Base-by-base conservation (phyloP, 2,113 vertebrate species). In the Crypturellus undulatus region DNA sequence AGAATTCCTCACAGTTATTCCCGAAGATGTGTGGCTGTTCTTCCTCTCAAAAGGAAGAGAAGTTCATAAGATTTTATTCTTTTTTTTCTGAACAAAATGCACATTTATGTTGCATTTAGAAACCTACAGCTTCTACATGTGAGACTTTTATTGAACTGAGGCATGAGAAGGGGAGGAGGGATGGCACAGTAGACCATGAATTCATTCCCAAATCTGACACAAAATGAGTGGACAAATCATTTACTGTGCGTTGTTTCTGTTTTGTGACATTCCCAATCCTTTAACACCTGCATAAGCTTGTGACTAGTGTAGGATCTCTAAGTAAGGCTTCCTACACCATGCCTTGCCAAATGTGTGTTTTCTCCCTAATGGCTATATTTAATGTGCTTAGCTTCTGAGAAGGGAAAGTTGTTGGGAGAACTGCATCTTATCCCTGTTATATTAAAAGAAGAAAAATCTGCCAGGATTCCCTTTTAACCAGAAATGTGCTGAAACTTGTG, bases 401-500 rank as follows among this genome's bases (percentile, higher is more conserved):
- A 56, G 32, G 62, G 68, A 83, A 71, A 75, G 60, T 71, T 83
- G 8, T 19, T 59, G 34, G 45, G 59, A 75, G 87, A 79, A 21
- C 34, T 84, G 76, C 60, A 87, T 87, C 67, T 47, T 68, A 15
- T 62, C 40, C 59, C 24, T 90, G 84, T 83, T 81, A 68, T 4
- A 21, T 75, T 90, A 64, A 89, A 32, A 94, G 38, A 78, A 78
- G 49, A 21, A 49, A 94, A 94, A 86, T 83, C 68, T 80, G 38
- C 68, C 56, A 83, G 63, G 22, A 79, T 92, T 52, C 34, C 62
- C 52, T 91, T 92, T 79, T 81, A 81, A 93, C 77, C 78, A 62
- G 65, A 78, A 81, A 79, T 65, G 36, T 62, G 86, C 52, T 87
- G 91, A 81, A 95, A 81, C 72, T 83, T 80, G 73, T 81, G 47